Evolutionary conservation across 2,113 vertebrate species (phyloP).

Genomic region (Xyrauchen texanus): DNA sequence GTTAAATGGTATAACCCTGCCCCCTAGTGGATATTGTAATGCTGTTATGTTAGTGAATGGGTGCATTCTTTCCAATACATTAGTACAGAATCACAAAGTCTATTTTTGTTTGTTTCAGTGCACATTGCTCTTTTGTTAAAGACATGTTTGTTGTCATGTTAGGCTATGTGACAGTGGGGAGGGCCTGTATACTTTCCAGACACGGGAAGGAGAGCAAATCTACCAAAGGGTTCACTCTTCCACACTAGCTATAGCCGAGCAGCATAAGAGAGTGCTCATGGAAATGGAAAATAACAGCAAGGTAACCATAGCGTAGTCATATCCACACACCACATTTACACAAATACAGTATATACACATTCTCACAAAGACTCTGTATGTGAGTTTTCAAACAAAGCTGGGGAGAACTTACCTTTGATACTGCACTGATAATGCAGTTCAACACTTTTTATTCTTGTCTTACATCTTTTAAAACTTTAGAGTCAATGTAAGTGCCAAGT

Average conservation of each 20-base stretch:
- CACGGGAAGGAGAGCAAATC: constrained; percentile 92
- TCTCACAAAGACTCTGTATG: too few species aligned
- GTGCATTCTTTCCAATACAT: not conserved
- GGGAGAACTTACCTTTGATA: too few species aligned
- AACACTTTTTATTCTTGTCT: too few species aligned
- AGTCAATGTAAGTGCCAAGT: not conserved
- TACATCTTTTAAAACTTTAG: too few species aligned
- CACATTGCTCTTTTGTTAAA: too few species aligned
- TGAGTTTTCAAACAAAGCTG: too few species aligned
- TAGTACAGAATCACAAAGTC: not conserved
- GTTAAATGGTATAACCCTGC: constrained; percentile 24
- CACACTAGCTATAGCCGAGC: constrained; percentile 90
- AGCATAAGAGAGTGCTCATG: constrained; percentile 90
- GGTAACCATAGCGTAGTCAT: constrained; percentile 70
- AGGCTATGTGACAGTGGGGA: constrained; percentile 95
- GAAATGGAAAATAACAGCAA: constrained; percentile 93
- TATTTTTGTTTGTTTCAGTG: not conserved
- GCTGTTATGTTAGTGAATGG: not conserved
- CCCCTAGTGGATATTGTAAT: constrained; percentile 48
- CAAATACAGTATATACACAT: too few species aligned
- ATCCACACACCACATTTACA: not conserved
- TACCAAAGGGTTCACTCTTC: constrained; percentile 95
- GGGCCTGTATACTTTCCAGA: constrained; percentile 98
- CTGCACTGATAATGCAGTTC: too few species aligned
- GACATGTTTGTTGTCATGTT: constrained; percentile 14